Percentiles rank a stretch among this genome's conserved stretches.
Conservation (phyloP, 2,797 vertebrate species). For the Phyllotis vaccarum region DNA sequence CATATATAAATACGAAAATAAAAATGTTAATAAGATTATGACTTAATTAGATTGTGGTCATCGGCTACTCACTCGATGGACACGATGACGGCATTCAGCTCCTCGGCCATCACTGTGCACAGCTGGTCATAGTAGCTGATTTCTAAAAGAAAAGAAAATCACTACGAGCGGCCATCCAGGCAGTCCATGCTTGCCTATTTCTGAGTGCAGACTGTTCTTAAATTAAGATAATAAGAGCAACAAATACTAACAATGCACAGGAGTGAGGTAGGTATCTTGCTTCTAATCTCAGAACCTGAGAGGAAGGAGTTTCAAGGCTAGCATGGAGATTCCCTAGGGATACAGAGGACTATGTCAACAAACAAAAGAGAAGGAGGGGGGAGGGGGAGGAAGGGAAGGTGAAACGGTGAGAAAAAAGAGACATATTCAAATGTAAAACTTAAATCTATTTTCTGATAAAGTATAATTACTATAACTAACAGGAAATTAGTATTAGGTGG, state of each 20-base stretch:
- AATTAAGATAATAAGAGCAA: constrained; percentile 19
- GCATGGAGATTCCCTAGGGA: too few relatives aligned
- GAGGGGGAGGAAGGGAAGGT: too few relatives aligned
- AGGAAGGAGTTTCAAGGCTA: background rate
- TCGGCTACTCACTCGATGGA: constrained; percentile 95
- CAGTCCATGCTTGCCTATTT: background rate
- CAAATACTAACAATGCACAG: constrained; percentile 11
- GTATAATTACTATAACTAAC: constrained; percentile 41
- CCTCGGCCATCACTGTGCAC: constrained; percentile 91
- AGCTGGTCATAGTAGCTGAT: constrained; percentile 90
- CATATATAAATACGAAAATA: background rate
- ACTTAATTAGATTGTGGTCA: too few relatives aligned
- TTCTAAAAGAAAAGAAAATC: constrained; percentile 86
- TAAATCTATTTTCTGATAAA: constrained; percentile 52
- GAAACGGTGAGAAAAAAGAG: background rate
- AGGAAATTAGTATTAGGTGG: constrained; percentile 33
- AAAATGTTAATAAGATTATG: background rate
- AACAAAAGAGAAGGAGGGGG: background rate
- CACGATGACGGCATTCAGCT: constrained; percentile 94
- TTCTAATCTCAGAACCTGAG: background rate
- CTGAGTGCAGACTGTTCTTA: background rate
- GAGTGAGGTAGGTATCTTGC: background rate
- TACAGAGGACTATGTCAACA: background rate
- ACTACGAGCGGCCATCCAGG: background rate
- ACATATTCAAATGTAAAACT: constrained; percentile 32